Evolutionary conservation across 2,797 vertebrate species (phyloP), one percentile per base, ranked within the genome.

Genomic region (Simalia tracyae): DNA sequence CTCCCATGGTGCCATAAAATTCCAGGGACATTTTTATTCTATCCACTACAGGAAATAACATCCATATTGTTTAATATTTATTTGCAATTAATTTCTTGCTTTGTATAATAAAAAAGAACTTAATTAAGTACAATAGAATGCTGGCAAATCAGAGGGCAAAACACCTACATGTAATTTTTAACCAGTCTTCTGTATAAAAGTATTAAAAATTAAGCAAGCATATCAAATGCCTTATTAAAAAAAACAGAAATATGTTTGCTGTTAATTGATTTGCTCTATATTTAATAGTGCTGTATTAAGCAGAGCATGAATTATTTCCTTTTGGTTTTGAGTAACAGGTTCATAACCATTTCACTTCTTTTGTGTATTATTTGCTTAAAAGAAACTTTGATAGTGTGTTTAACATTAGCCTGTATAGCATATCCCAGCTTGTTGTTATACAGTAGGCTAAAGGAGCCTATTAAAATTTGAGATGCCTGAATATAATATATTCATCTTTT

Each of bases 121-220:
- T 94, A 94, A 96, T 89, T 93, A 96, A 94, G 92, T 90, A 88
- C 87, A 94, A 85, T 68, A 63, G 31, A 93, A 31, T 86, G 89
- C 93, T 0, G 0, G 87, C 92, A 89, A 94, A 91, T 84, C 68
- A 91, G 59, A 72, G 87, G 90, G 56, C n/a, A 92, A 81, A 93
- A 92, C 84, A 89, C 36, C 57, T 87, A 63, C 61, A 87, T 86
- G 85, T 9, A 68, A 88, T 63, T 72, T 84, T 92, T 95, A 81
- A 91, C 87, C 87, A 89, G 91, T 61, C 92, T 17, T 50, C 36
- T 60, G 87, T 93, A 92, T 87, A 91, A 85, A 96, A 93, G 93
- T 94, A 93, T 31, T 93, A 72, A 95, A 95, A 95, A 92, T 88
- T 81, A 60, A 56, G 6, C 26, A 86, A 90, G 24, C 42, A 59